Base-by-base conservation (phyloP, 1,140 invertebrate species). In the Drosophila simulans region DNA sequence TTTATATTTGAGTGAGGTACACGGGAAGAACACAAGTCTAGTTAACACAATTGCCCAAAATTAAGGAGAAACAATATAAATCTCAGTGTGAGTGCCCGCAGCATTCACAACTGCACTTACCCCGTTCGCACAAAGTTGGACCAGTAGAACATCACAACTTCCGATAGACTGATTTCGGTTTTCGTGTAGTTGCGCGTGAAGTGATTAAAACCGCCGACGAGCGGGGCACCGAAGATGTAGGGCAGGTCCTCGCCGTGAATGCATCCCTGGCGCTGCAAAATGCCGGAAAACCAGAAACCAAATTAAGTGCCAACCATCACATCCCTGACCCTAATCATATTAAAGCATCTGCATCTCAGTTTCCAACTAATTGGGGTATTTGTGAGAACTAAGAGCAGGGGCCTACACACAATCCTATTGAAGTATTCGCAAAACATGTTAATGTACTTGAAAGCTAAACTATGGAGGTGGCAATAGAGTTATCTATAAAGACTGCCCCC, bases 91-190 rank as follows among this genome's bases (percentile, higher is more conserved):
- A 7, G 31, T 31, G 7, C 7, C 20, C 5, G 34, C 15, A 35
- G 27, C 46, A 37, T 2, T 58, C 7, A 25, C n/a, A 25, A 22
- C 8, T 20, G 12, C 34, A 90, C 91, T 95, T 94, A 99, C 98
- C 98, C 98, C n/a, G 96, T 97, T 92, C 97, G 97, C 12, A 97
- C 97, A 92, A 99, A 99, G 93, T 99, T 99, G n/a, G 97, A 96
- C 93, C 98, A 96, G 91, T 98, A 98, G 27, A 96, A 95, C 94
- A 99, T 99, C 51, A 98, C 96, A 58, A 96, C 96, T 93, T 99
- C 97, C 1, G 98, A 96, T 5, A 99, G 94, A 52, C 96, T 95
- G 55, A 96, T 94, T 93, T 99, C 98, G 17, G 96, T 95, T 92
- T 96, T 97, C 7, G 97, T 98, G 93, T 98, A 99, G 93, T 98